Evolutionary conservation across 2,113 vertebrate species (phyloP).

Genomic region (Kryptolebias marmoratus): DNA sequence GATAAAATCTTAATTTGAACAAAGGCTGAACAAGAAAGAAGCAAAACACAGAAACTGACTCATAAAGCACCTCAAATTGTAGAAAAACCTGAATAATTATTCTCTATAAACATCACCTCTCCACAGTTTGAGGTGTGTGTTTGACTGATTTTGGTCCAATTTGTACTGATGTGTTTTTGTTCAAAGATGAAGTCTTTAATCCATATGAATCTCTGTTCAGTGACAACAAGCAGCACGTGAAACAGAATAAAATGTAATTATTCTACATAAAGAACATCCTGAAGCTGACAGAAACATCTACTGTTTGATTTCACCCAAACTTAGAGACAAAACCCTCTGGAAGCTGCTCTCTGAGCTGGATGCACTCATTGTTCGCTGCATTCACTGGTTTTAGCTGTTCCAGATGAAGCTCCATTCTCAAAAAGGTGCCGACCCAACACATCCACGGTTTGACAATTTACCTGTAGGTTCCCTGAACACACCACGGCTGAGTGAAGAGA

Average conservation of each 20-base stretch:
- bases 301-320: conserved; percentile 53
- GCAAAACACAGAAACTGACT: no score
- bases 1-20: no score
- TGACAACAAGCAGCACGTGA: not conserved
- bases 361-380: conserved; percentile 58
- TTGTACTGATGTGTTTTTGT: no score
- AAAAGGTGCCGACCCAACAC: conserved; percentile 77
- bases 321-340: conserved; percentile 46
- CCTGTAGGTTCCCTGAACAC: conserved; percentile 71
- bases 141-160: no score
- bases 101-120: no score
- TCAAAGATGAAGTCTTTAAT: no score
- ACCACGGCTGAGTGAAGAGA: conserved; percentile 51
- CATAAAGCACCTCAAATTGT: no score
- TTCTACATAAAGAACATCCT: conserved; percentile 39
- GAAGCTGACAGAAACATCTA: conserved; percentile 30
- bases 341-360: conserved; percentile 48
- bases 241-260: conserved; percentile 6
- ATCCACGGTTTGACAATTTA: conserved; percentile 61
- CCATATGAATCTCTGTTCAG: not conserved
- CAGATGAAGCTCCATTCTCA: conserved; percentile 77
- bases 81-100: no score
- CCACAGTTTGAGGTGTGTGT: no score
- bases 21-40: no score
- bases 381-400: conserved; percentile 69